Evolutionary conservation across 2,888 invertebrate genomes (phyloP).

Genomic region (Dysmachus trigonus): DNA sequence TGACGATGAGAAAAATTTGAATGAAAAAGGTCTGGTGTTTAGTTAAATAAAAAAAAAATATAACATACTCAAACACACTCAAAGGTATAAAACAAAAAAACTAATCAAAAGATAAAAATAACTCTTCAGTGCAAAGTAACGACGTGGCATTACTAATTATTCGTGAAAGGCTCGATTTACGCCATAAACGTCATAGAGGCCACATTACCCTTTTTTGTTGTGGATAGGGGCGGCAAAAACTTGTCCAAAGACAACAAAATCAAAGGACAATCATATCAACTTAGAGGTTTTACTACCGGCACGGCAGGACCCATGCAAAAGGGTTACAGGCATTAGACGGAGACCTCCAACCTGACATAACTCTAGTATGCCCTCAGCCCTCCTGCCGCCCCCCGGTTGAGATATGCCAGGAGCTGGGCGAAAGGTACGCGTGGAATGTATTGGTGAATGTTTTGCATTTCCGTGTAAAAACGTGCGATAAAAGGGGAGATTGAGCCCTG

Average conservation of each 20-base stretch:
- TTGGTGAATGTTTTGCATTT: constrained; percentile 41
- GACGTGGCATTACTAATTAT: constrained; percentile 31
- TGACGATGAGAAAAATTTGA: not conserved
- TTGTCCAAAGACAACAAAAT: constrained; percentile 8
- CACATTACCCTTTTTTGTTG: constrained; percentile 8
- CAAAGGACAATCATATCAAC: constrained; percentile 33
- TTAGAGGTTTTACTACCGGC: not conserved
- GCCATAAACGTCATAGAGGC: constrained; percentile 25
- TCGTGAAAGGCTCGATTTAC: constrained; percentile 25
- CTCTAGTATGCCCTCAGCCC: not conserved
- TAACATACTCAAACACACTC: not conserved
- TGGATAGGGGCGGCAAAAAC: not conserved
- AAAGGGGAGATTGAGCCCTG: constrained; percentile 29
- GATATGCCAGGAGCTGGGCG: not conserved
- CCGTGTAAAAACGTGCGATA: constrained; percentile 44
- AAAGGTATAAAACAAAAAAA: not conserved
- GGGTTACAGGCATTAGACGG: not conserved
- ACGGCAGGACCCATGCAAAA: not conserved
- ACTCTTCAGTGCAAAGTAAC: not conserved
- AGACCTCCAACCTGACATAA: not conserved
- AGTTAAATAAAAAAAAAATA: not conserved
- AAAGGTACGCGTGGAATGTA: not conserved
- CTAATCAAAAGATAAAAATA: not conserved
- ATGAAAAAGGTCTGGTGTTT: not conserved
- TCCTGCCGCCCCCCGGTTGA: not conserved